Evolutionary conservation across 1,140 invertebrate species (phyloP).

Genomic region (Halictus rubicundus): DNA sequence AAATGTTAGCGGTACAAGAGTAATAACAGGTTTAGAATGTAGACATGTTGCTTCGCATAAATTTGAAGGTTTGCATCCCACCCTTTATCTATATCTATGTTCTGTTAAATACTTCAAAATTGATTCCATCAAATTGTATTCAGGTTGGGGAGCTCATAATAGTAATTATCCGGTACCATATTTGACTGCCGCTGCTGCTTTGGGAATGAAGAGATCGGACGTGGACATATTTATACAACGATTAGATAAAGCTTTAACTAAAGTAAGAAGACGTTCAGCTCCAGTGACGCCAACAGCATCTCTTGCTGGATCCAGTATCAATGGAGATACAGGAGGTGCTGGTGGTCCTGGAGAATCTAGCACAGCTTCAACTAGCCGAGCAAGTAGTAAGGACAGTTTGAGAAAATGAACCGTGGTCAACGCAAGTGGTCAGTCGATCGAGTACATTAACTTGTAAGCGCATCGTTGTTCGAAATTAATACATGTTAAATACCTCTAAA

Average conservation of each 20-base stretch:
- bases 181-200: slow-evolving; percentile 86
- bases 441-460: slow-evolving; percentile 75
- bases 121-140: slow-evolving; percentile 55
- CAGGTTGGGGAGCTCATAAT: slow-evolving; percentile 87
- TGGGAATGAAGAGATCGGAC: slow-evolving; percentile 86
- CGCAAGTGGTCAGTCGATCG: slow-evolving; percentile 78
- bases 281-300: slow-evolving; percentile 81
- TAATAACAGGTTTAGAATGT: slow-evolving; percentile 81
- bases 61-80: slow-evolving; percentile 81
- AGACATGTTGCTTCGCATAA: slow-evolving; percentile 82
- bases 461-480: slow-evolving; percentile 54
- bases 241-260: slow-evolving; percentile 83
- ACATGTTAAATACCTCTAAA: slow-evolving; percentile 45
- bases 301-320: slow-evolving; percentile 75
- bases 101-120: slow-evolving; percentile 7
- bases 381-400: slow-evolving; percentile 82
- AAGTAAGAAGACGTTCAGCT: slow-evolving; percentile 80
- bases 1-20: slow-evolving; percentile 86
- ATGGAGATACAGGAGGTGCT: slow-evolving; percentile 73
- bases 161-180: slow-evolving; percentile 84
- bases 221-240: slow-evolving; percentile 85
- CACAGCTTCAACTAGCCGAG: slow-evolving; percentile 81
- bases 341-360: slow-evolving; percentile 77
- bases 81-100: background rate
- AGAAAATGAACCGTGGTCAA: slow-evolving; percentile 81